A percentile compares a stretch with the other conserved stretches of the same genome.
Conservation (phyloP, 2,888 invertebrate species). For the Rhamphomyia laevipes region DNA sequence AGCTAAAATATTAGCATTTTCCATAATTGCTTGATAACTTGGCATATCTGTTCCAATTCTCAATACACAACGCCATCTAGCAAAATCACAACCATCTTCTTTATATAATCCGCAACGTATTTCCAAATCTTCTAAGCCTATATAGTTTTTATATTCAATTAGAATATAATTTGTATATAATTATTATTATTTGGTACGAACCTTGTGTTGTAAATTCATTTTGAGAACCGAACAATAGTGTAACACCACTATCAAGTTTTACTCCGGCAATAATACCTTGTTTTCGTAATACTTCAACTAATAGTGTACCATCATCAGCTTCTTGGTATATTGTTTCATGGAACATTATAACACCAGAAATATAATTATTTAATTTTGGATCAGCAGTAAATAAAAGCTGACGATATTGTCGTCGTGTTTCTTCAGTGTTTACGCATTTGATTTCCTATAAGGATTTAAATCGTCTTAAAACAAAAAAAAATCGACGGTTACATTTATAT, state of each 20-base stretch:
- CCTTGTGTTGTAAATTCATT: background rate
- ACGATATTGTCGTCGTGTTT: background rate
- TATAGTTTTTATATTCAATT: constrained; percentile 21
- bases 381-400: background rate
- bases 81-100: constrained; percentile 87
- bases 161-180: no score
- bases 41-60: constrained; percentile 80
- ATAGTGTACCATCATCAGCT: background rate
- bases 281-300: background rate
- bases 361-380: background rate
- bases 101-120: constrained; percentile 88
- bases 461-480: no score
- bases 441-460: no score
- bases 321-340: background rate
- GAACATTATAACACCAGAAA: background rate
- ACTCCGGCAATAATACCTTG: background rate
- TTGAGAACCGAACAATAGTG: background rate
- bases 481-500: constrained; percentile 2
- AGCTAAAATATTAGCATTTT: constrained; percentile 90
- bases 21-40: constrained; percentile 70
- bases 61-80: constrained; percentile 90
- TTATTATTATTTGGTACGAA: no score
- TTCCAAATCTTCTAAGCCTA: constrained; percentile 79
- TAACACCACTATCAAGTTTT: background rate
- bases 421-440: background rate